A percentile compares a stretch with the other conserved stretches of the same genome.
These are phyloP conservation scores for Ariopsis seemanni DNA, from an alignment of 2,113 vertebrate species.

Conservation along the genomic window DNA sequence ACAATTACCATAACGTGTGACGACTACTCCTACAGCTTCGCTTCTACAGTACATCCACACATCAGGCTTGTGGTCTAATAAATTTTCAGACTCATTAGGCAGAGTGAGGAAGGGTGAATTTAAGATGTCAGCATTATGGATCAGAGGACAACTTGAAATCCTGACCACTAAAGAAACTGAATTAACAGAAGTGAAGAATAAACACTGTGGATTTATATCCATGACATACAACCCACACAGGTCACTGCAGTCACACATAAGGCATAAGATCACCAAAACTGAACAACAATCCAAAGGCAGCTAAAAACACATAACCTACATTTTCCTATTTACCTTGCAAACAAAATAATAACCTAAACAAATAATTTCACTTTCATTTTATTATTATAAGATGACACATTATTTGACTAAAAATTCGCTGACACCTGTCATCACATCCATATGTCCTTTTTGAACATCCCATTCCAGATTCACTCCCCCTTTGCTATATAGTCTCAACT, in stretches of 20 bases:
- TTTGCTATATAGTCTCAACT: too few relatives aligned
- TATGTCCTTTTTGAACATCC: too few relatives aligned
- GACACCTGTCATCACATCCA: background rate
- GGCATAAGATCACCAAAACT: background rate
- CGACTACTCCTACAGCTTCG: constrained; percentile 45
- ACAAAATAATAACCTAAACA: background rate
- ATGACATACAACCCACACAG: background rate
- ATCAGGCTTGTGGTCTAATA: background rate
- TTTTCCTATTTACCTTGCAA: background rate
- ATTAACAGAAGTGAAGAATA: background rate
- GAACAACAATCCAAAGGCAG: background rate
- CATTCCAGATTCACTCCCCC: too few relatives aligned
- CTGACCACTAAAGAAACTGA: background rate
- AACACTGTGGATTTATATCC: background rate
- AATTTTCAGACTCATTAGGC: background rate
- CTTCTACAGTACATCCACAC: background rate
- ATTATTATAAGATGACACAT: background rate
- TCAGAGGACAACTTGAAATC: constrained; percentile 2
- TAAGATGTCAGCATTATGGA: background rate
- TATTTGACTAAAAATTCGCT: background rate
- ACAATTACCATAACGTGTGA: constrained; percentile 58
- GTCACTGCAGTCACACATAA: background rate
- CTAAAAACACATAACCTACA: background rate
- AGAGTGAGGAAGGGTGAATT: constrained; percentile 24
- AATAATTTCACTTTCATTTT: background rate